Percentiles rank a stretch among this genome's conserved stretches.
These are phyloP conservation scores for Leuciscus waleckii DNA, from an alignment of 2,797 vertebrate species.

Conservation along the genomic window DNA sequence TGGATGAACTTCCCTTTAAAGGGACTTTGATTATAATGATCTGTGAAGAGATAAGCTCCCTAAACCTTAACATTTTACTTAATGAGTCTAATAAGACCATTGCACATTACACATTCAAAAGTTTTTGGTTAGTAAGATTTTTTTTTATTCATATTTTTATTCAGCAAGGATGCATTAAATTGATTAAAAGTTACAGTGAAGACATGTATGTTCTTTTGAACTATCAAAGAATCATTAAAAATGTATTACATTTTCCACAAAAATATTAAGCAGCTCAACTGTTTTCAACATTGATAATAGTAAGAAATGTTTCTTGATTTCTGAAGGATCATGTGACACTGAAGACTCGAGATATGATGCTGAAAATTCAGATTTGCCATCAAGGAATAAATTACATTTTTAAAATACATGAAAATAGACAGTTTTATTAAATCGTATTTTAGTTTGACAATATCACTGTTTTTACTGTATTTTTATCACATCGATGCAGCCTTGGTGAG, in stretches of 20 bases:
- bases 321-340: neutral
- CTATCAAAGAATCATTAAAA: too few relatives aligned
- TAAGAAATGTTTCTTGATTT: neutral
- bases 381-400: too few relatives aligned
- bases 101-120: neutral
- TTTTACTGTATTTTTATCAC: neutral
- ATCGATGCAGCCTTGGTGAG: neutral
- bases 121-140: neutral
- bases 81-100: neutral
- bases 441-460: too few relatives aligned
- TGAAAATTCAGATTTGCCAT: too few relatives aligned
- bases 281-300: neutral
- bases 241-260: too few relatives aligned
- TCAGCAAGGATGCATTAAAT: neutral
- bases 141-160: neutral
- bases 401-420: neutral
- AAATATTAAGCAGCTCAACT: neutral
- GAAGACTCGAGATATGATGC: too few relatives aligned
- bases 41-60: neutral
- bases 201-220: too few relatives aligned
- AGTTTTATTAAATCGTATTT: too few relatives aligned
- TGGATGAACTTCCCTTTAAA: too few relatives aligned
- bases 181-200: neutral
- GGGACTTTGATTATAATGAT: neutral
- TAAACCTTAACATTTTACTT: neutral